phyloP scores from a whole-genome alignment of 2,797 vertebrate species.

The Pagetopsis macropterus region DNA sequence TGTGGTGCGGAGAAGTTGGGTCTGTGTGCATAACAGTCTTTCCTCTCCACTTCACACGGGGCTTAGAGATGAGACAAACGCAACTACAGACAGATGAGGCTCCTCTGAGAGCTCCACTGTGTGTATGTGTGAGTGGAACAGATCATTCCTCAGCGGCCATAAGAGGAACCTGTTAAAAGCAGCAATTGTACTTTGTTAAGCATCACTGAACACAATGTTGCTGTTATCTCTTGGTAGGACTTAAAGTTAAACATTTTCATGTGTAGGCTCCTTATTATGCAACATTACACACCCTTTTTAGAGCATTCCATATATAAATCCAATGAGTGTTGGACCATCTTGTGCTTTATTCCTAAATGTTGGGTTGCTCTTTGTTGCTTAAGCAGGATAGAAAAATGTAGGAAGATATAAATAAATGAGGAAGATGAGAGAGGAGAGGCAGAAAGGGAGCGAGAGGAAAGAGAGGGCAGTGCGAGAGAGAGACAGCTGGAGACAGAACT shows the following conservation, averaged over 20 bases:
- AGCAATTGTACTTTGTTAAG: conserved; percentile 39
- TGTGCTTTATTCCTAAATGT: conserved; percentile 9
- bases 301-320: background rate
- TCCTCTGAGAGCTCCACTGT: conserved; percentile 53
- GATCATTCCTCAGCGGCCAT: conserved; percentile 60
- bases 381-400: conserved; percentile 33
- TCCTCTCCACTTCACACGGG: conserved; percentile 77
- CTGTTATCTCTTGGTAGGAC: conserved; percentile 10
- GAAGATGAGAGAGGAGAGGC: conserved; percentile 21
- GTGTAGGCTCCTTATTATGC: background rate
- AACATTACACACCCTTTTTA: background rate
- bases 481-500: conserved; percentile 35
- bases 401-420: conserved; percentile 56
- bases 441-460: background rate
- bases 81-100: conserved; percentile 61
- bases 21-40: conserved; percentile 66
- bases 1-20: conserved; percentile 53
- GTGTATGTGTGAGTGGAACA: conserved; percentile 48
- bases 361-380: conserved; percentile 20
- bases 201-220: conserved; percentile 39
- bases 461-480: conserved; percentile 34
- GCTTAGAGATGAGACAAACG: conserved; percentile 70
- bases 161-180: conserved; percentile 59
- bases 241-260: conserved; percentile 11
- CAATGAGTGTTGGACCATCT: conserved; percentile 2